A percentile compares a stretch with the other conserved stretches of the same genome.
Evolutionary conservation across 2,113 vertebrate species (phyloP).

Genomic region (Uria aalge): DNA sequence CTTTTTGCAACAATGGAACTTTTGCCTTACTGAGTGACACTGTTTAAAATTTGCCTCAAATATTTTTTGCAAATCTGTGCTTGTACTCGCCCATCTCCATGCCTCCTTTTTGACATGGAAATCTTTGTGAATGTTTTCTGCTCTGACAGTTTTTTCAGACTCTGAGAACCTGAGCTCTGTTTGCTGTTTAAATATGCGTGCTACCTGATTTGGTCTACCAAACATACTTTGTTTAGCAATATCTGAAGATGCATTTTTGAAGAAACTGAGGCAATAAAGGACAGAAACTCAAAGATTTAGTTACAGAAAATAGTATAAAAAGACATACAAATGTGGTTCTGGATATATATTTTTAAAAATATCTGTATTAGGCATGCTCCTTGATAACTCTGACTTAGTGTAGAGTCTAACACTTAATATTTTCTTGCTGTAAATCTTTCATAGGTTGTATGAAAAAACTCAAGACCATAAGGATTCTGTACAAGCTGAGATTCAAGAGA

Average conservation of each 20-base stretch:
- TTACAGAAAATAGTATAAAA: background rate
- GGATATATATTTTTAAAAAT: background rate
- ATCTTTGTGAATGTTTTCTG: background rate
- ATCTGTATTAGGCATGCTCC: background rate
- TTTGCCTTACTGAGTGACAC: background rate
- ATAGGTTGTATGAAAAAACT: constrained; percentile 79
- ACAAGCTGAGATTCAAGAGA: constrained; percentile 79
- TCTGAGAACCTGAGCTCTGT: background rate
- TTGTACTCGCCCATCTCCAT: background rate
- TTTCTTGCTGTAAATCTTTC: background rate
- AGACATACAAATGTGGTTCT: background rate
- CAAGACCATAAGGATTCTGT: constrained; percentile 69
- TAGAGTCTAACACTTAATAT: background rate
- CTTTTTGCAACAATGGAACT: background rate
- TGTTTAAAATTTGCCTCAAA: background rate
- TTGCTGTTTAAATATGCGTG: background rate
- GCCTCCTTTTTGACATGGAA: background rate
- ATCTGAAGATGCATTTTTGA: background rate
- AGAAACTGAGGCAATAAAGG: background rate
- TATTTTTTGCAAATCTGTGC: background rate
- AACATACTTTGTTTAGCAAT: background rate
- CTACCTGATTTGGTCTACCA: background rate
- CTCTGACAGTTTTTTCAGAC: background rate
- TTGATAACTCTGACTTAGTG: background rate
- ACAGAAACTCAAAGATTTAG: background rate